Base-by-base conservation (phyloP, 1,140 invertebrate species). In the Drosophila micromelanica region DNA sequence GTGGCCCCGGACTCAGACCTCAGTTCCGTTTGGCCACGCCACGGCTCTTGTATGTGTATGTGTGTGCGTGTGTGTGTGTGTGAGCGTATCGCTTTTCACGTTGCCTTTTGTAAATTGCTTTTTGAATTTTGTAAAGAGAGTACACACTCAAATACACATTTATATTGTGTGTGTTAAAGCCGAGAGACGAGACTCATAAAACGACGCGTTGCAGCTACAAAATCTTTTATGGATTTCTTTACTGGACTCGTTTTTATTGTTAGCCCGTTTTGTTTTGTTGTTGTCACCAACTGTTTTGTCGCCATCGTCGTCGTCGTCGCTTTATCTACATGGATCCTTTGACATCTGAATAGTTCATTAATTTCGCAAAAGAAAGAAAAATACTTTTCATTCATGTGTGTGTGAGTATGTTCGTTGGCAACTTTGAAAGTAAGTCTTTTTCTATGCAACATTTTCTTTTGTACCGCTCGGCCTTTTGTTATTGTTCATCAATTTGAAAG, bases 281-380 rank as follows among this genome's bases (percentile, higher is more conserved):
- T 70, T 87, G 82, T 81, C 80, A 82, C 80, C 80, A 82, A 84
- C 80, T 80, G 73, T 69, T 77, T 56, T 43, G 69, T 30, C 46
- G 35, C 54, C 51, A 45, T 51, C 73, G 51, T 51, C 73, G 46
- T 67, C 69, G 62, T 46, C 78, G 75, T 76, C 70, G 80, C 78
- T 86, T 86, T 74, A 74, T 74, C 72, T 70, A 57, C 65, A 62
- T 56, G 78, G 84, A 87, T 87, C 79, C 82, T 87, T 89, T 87
- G 82, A 87, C 84, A 87, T 87, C 89, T 87, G 84, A 87, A 87
- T 87, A 87, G 82, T 87, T 87, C 82, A 87, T 87, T 87, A 87
- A 87, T 87, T 89, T 87, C 78, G 82, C 82, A 74, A 87, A 81
- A 73, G 65, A 73, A 69, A 73, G 37, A 73, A 78, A 87, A 69